These are phyloP conservation scores for Clarias magur DNA, from an alignment of 2,113 vertebrate genomes.

Conservation along the genomic window DNA sequence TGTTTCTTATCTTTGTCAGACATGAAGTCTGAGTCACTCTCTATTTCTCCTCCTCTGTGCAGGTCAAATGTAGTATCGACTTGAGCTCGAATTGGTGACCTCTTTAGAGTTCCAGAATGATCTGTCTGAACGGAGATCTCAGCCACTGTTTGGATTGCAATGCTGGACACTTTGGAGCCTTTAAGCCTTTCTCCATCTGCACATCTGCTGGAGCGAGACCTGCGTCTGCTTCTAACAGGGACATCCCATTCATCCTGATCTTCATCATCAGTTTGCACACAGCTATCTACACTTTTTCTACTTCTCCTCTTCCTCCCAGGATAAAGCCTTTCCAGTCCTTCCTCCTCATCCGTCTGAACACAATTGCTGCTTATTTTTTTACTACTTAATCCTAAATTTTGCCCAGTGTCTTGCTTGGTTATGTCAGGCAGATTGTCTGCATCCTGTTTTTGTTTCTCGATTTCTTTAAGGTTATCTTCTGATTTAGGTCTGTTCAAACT, in stretches of 20 bases:
- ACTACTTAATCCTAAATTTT: slow-evolving; percentile 70
- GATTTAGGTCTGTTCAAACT: slow-evolving; percentile 75
- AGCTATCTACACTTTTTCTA: slow-evolving; percentile 89
- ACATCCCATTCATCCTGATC: slow-evolving; percentile 96
- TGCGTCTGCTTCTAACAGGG: slow-evolving; percentile 83
- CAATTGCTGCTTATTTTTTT: slow-evolving; percentile 91
- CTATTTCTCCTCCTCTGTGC: slow-evolving; percentile 92
- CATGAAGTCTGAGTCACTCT: slow-evolving; percentile 78
- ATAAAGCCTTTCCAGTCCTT: slow-evolving; percentile 82
- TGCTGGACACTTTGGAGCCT: slow-evolving; percentile 88
- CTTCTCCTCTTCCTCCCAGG: slow-evolving; percentile 81
- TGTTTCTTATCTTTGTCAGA: slow-evolving; percentile 86
- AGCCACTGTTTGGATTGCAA: slow-evolving; percentile 95
- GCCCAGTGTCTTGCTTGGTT: slow-evolving; percentile 78
- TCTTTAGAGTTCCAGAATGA: slow-evolving; percentile 87
- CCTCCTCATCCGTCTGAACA: slow-evolving; percentile 97
- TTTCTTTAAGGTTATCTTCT: slow-evolving; percentile 80
- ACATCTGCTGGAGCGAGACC: slow-evolving; percentile 82
- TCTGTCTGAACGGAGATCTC: slow-evolving; percentile 99
- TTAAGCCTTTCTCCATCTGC: slow-evolving; percentile 80
- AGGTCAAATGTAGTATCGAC: slow-evolving; percentile 93
- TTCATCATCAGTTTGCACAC: slow-evolving; percentile 94
- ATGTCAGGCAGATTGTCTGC: slow-evolving; percentile 78
- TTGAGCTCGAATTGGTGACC: slow-evolving; percentile 82
- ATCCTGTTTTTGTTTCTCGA: slow-evolving; percentile 76